Evolutionary conservation across 2,888 invertebrate genomes (phyloP).

Genomic region (Cerastoderma edule): DNA sequence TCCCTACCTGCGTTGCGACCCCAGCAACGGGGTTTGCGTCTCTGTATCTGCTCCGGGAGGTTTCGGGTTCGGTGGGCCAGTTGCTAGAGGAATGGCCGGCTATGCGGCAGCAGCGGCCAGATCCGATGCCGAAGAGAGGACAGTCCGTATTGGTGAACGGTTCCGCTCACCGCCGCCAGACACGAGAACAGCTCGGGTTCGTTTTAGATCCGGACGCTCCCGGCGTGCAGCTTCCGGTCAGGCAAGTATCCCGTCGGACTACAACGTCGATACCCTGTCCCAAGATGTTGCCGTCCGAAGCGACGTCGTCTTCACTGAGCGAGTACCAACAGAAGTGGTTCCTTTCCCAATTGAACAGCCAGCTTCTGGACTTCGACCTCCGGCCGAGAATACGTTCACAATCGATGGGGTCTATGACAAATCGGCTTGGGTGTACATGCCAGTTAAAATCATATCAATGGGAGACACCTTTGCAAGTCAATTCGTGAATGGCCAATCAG

Average conservation of each 20-base stretch:
- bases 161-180: background rate
- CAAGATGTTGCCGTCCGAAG: no score
- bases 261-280: background rate
- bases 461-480: background rate
- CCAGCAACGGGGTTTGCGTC: conserved; percentile 28
- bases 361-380: background rate
- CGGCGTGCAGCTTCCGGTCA: no score
- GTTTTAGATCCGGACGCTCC: no score
- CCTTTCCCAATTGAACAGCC: background rate
- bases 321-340: background rate
- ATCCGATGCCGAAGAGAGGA: background rate
- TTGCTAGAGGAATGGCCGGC: background rate
- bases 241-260: no score
- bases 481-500: background rate
- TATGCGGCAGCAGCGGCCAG: background rate
- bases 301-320: background rate
- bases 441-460: conserved; percentile 3
- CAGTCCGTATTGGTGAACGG: background rate
- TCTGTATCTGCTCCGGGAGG: conserved; percentile 14
- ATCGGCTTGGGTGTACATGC: conserved; percentile 8
- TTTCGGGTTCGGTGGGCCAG: background rate
- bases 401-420: background rate
- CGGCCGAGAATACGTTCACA: background rate
- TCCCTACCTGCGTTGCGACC: conserved; percentile 50
- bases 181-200: background rate